Percentiles rank a stretch among this genome's conserved stretches.
Conservation (phyloP, 2,113 vertebrate species). For the Eurystomus gularis region DNA sequence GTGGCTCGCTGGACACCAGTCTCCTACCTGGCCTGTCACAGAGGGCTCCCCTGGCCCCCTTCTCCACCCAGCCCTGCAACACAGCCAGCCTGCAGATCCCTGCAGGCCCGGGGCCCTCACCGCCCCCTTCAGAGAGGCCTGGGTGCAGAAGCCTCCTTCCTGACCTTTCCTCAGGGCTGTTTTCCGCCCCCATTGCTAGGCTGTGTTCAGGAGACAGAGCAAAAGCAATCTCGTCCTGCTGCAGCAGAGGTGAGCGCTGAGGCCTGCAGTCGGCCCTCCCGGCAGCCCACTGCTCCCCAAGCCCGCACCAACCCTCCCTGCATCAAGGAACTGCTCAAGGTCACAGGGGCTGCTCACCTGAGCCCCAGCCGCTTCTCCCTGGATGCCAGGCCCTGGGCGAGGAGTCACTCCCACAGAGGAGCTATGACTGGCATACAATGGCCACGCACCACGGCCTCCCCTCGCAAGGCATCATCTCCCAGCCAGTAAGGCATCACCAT, state of each 20-base stretch:
- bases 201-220: not conserved
- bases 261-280: no score
- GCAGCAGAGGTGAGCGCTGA: rapidly evolving
- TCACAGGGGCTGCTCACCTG: rapidly evolving
- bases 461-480: no score
- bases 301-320: not conserved
- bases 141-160: not conserved
- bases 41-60: not conserved
- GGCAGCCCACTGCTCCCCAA: no score
- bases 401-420: not conserved
- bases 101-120: not conserved
- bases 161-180: not conserved
- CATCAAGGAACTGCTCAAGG: rapidly evolving
- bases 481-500: rapidly evolving
- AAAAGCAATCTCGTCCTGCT: not conserved
- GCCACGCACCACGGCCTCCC: no score
- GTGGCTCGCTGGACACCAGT: rapidly evolving
- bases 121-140: rapidly evolving
- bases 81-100: not conserved
- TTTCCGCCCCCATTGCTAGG: not conserved
- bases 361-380: not conserved
- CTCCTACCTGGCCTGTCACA: not conserved
- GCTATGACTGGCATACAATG: rapidly evolving
- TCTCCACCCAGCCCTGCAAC: rapidly evolving
- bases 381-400: not conserved